phyloP scores from a whole-genome alignment of 2,113 vertebrate species.

The Dunckerocampus dactyliophorus region DNA sequence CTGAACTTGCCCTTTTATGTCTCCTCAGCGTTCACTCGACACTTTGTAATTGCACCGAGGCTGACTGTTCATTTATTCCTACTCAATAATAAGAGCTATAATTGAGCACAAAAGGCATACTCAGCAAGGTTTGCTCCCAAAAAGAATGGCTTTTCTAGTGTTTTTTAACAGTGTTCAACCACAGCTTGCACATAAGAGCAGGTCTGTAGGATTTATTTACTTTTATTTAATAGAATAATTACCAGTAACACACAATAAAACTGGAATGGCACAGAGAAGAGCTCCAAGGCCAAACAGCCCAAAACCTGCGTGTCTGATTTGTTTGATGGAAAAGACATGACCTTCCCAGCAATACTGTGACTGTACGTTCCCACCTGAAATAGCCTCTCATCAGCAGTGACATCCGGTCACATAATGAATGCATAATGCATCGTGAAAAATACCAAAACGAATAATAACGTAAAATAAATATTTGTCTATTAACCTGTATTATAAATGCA shows the following conservation, averaged over 20 bases:
- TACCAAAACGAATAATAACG: too few relatives aligned
- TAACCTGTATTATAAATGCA: too few relatives aligned
- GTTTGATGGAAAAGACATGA: background rate
- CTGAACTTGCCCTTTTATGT: constrained; percentile 41
- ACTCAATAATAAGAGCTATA: constrained; percentile 44
- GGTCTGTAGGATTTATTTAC: too few relatives aligned
- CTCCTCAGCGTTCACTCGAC: constrained; percentile 12
- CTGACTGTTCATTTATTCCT: constrained; percentile 35
- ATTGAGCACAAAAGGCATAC: constrained; percentile 40
- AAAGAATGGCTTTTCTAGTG: constrained; percentile 14
- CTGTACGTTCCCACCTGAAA: background rate
- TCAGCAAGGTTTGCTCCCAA: constrained; percentile 8
- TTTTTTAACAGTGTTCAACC: constrained; percentile 4
- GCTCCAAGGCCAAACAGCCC: too few relatives aligned
- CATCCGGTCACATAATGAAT: too few relatives aligned
- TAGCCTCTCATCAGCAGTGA: too few relatives aligned
- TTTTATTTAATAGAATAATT: too few relatives aligned
- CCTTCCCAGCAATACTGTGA: background rate
- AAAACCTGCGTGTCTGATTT: background rate
- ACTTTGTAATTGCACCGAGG: constrained; percentile 48
- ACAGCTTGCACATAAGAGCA: background rate
- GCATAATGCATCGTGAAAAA: too few relatives aligned
- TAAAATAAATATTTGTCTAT: too few relatives aligned
- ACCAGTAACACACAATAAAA: too few relatives aligned
- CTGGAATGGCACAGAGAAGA: too few relatives aligned